Evolutionary conservation across 2,888 invertebrate genomes (phyloP).

Genomic region (Patella pellucida): DNA sequence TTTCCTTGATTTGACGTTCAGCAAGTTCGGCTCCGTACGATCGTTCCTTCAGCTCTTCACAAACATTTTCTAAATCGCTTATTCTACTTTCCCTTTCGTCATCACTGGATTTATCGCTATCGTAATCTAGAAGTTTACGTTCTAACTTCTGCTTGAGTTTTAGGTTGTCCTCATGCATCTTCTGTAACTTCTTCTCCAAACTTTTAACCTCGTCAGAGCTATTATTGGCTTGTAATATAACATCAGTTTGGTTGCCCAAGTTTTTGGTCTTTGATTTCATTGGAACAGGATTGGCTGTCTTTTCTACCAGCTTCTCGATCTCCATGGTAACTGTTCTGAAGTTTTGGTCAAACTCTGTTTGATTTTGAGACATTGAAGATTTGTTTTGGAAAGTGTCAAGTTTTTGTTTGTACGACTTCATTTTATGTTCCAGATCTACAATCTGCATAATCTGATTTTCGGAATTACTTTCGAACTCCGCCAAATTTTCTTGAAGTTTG

Average conservation of each 20-base stretch:
- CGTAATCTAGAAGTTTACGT: conserved; percentile 26
- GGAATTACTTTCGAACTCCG: conserved; percentile 34
- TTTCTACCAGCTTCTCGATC: conserved; percentile 29
- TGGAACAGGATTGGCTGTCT: background rate
- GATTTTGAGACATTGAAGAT: background rate
- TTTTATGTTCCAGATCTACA: conserved; percentile 30
- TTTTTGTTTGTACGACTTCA: conserved; percentile 23
- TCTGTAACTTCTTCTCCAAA: conserved; percentile 31
- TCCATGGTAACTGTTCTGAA: conserved; percentile 24
- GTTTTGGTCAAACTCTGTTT: conserved; percentile 12
- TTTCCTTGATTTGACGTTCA: conserved; percentile 53
- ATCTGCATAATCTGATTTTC: conserved; percentile 32
- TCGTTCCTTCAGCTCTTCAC: conserved; percentile 55
- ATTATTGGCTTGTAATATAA: conserved; percentile 11
- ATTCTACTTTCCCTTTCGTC: conserved; percentile 32
- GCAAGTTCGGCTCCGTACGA: conserved; percentile 48
- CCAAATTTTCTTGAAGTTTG: conserved; percentile 30
- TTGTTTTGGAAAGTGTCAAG: conserved; percentile 7
- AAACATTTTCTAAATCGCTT: conserved; percentile 51
- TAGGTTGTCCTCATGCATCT: conserved; percentile 47
- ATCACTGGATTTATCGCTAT: conserved; percentile 37
- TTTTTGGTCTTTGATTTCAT: conserved; percentile 17
- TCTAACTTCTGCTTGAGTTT: conserved; percentile 43
- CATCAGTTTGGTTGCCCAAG: conserved; percentile 6
- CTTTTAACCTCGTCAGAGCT: conserved; percentile 18